phyloP scores from a whole-genome alignment of 2,113 vertebrate genomes.

The Ctenodactylus gundi region DNA sequence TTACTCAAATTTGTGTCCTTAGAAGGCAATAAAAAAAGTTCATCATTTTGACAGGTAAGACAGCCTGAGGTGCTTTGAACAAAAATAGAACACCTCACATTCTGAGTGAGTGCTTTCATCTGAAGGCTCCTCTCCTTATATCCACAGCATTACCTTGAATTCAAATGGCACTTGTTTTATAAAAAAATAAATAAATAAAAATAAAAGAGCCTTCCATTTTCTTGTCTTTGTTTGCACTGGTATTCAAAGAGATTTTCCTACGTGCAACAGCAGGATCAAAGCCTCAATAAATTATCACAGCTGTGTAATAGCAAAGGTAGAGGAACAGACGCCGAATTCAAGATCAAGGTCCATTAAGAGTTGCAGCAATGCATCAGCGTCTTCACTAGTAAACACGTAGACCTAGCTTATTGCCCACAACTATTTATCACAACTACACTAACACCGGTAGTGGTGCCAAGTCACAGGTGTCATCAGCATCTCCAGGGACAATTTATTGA shows the following conservation, averaged over 20 bases:
- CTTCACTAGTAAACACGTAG: neutral
- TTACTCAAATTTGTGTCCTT: conserved; percentile 59
- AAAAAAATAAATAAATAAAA: neutral
- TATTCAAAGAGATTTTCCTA: conserved; percentile 18
- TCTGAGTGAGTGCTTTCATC: conserved; percentile 59
- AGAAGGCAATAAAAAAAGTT: conserved; percentile 61
- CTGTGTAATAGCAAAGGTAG: neutral
- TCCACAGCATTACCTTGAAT: conserved; percentile 24
- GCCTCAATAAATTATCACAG: neutral
- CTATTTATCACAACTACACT: too few relatives aligned
- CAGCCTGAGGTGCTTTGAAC: conserved; percentile 50
- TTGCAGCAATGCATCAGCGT: neutral
- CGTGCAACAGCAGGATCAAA: neutral
- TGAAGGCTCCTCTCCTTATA: neutral
- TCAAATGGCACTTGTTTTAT: conserved; percentile 58
- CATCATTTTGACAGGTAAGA: conserved; percentile 52
- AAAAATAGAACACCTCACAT: conserved; percentile 49
- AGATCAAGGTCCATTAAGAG: neutral
- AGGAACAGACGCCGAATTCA: neutral
- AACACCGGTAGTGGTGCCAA: neutral
- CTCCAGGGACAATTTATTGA: neutral
- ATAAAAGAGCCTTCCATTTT: neutral
- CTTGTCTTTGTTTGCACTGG: neutral
- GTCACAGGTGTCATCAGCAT: neutral
- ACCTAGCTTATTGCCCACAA: neutral